These are phyloP conservation scores for Dipodomys stephensi DNA, from an alignment of 2,113 vertebrate species.

Conservation along the genomic window DNA sequence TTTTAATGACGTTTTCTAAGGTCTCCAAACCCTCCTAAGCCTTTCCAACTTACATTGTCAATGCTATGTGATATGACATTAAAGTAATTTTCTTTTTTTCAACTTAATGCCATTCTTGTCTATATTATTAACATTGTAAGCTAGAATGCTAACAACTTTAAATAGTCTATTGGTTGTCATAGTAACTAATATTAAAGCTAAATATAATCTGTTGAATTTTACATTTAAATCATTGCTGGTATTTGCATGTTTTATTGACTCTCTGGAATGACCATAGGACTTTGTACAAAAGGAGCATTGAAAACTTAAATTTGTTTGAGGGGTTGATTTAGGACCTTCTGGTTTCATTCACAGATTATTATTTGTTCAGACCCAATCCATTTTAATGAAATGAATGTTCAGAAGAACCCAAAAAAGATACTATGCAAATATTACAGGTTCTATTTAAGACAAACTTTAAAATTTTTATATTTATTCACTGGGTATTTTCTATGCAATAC, in stretches of 20 bases:
- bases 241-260: constrained; percentile 26
- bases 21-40: background rate
- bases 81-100: constrained; percentile 52
- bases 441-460: background rate
- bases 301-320: background rate
- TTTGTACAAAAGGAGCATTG: background rate
- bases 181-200: constrained; percentile 80
- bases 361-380: background rate
- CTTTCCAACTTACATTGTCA: background rate
- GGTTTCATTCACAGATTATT: background rate
- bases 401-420: background rate
- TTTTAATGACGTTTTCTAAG: constrained; percentile 1
- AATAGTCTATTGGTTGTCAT: constrained; percentile 77
- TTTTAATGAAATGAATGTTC: background rate
- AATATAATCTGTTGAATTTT: constrained; percentile 70
- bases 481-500: background rate
- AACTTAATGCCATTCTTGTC: constrained; percentile 41
- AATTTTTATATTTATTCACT: background rate
- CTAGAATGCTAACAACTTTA: constrained; percentile 72
- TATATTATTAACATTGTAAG: constrained; percentile 61
- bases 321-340: background rate
- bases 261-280: background rate
- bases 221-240: constrained; percentile 56
- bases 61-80: constrained; percentile 20
- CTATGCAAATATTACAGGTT: background rate